phyloP scores from a whole-genome alignment of 2,888 invertebrate genomes.

The Hylaea fasciaria region DNA sequence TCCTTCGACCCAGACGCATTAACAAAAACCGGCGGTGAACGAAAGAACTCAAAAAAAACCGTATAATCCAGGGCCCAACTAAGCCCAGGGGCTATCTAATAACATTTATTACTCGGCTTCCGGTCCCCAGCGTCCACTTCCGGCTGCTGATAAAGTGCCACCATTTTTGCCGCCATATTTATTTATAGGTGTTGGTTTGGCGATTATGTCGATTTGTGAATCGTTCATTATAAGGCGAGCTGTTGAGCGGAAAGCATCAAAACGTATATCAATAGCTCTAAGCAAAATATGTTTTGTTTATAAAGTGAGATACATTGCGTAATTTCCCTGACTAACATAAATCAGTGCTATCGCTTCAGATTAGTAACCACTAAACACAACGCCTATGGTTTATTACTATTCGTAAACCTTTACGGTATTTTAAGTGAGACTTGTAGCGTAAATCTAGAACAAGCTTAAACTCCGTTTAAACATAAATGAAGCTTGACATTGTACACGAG shows the following conservation, averaged over 20 bases:
- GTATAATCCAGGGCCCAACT: constrained; percentile 71
- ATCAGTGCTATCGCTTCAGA: too few species aligned
- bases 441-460: too few species aligned
- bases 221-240: constrained; percentile 64
- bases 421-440: too few species aligned
- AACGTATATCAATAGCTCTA: constrained; percentile 7
- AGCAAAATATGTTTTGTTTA: not conserved
- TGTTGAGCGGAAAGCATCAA: constrained; percentile 46
- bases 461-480: too few species aligned
- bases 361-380: too few species aligned
- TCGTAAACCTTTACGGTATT: too few species aligned
- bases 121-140: constrained; percentile 83
- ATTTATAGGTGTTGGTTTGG: constrained; percentile 79
- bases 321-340: too few species aligned
- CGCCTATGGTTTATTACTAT: too few species aligned
- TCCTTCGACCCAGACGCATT: constrained; percentile 80
- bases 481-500: too few species aligned
- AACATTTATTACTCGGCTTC: constrained; percentile 82
- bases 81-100: constrained; percentile 84
- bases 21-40: constrained; percentile 75
- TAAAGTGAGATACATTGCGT: too few species aligned
- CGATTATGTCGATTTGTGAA: constrained; percentile 76
- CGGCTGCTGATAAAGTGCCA: constrained; percentile 82
- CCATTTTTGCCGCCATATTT: constrained; percentile 85
- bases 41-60: constrained; percentile 74